phyloP scores from a whole-genome alignment of 2,797 vertebrate species.

The Garrulus glandarius region DNA sequence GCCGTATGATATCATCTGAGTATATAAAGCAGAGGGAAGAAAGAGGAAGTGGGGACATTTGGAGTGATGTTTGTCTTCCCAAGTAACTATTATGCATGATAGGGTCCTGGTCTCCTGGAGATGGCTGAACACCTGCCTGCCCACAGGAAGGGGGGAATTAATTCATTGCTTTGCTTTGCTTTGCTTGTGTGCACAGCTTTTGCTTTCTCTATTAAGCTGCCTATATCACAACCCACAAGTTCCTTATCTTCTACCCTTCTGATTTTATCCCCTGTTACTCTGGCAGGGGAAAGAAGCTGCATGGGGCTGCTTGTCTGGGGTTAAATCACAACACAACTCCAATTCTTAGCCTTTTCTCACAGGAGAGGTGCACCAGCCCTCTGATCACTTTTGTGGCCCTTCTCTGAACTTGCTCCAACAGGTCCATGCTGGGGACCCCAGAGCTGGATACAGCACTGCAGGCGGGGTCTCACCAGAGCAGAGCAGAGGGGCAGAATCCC shows the following conservation, averaged over 20 bases:
- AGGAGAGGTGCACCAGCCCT: background rate
- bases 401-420: rapidly evolving
- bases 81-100: background rate
- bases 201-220: background rate
- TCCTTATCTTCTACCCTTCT: background rate
- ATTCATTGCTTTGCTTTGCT: background rate
- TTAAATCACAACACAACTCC: background rate
- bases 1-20: too few relatives aligned
- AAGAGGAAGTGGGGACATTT: too few relatives aligned
- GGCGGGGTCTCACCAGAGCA: background rate
- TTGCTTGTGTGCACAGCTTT: background rate
- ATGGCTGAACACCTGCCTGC: background rate
- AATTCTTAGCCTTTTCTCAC: background rate
- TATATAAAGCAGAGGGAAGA: background rate
- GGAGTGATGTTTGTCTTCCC: background rate
- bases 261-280: background rate
- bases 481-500: background rate
- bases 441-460: background rate
- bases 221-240: background rate
- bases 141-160: background rate
- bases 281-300: background rate
- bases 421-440: background rate
- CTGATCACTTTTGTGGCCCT: background rate
- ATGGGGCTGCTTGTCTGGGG: background rate
- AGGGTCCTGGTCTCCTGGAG: background rate